These are phyloP conservation scores for Apaloderma vittatum DNA, from an alignment of 2,113 vertebrate species.

Conservation along the genomic window DNA sequence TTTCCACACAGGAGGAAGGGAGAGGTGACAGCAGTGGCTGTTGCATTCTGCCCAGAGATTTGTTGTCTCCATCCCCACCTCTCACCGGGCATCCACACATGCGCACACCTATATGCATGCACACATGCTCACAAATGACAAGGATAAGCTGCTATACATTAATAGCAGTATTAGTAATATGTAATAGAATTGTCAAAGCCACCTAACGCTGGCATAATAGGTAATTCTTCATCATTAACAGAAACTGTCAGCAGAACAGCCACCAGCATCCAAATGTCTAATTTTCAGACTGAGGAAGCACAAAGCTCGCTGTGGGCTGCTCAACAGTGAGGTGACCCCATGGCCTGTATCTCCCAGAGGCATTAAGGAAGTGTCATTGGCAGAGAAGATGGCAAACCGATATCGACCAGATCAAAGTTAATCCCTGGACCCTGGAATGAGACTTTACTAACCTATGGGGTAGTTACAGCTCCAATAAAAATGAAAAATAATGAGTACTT, in stretches of 20 bases:
- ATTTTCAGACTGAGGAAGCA: conserved; percentile 34
- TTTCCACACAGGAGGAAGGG: not conserved
- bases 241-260: conserved; percentile 34
- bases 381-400: not conserved
- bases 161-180: conserved; percentile 66
- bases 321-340: not conserved
- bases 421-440: not conserved
- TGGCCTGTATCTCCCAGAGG: not conserved
- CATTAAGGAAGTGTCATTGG: not conserved
- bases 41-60: not conserved
- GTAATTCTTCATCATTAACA: conserved; percentile 72
- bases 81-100: rapidly evolving
- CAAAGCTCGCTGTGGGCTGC: not conserved
- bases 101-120: not conserved
- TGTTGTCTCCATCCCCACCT: not conserved
- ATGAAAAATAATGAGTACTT: not conserved
- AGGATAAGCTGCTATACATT: conserved; percentile 43
- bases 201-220: not conserved
- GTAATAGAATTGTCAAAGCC: conserved; percentile 74
- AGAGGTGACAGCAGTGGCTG: not conserved
- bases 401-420: not conserved
- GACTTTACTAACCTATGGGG: not conserved
- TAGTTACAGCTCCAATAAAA: not conserved
- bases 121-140: not conserved
- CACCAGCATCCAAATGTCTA: not conserved